Conservation (phyloP, 2,888 invertebrate genomes). For the Melolontha melolontha region DNA sequence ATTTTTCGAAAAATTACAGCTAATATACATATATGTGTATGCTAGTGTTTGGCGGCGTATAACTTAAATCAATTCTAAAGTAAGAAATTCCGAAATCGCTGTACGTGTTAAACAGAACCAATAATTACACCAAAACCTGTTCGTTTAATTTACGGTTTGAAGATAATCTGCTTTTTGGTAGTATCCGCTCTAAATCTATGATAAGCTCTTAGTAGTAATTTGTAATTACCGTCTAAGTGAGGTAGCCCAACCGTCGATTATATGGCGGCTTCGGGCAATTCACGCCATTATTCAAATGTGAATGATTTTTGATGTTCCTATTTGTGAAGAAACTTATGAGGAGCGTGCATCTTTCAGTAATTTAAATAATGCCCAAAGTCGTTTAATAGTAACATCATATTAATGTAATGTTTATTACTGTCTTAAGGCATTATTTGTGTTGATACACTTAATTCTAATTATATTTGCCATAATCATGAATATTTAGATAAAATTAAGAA, state of each 20-base stretch:
- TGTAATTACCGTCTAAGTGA: slow-evolving; percentile 25
- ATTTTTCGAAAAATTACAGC: slow-evolving; percentile 20
- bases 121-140: slow-evolving; percentile 32
- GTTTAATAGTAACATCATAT: too few species aligned
- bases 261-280: slow-evolving; percentile 11
- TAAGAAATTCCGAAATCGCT: slow-evolving; percentile 31
- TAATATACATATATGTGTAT: slow-evolving; percentile 10
- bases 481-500: too few species aligned
- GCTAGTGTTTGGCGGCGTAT: slow-evolving; percentile 7
- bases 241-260: slow-evolving; percentile 22
- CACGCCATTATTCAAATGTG: slow-evolving; percentile 19
- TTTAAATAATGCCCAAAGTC: too few species aligned
- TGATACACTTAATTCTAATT: too few species aligned
- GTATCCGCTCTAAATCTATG: slow-evolving; percentile 29
- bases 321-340: background rate
- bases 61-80: slow-evolving; percentile 33
- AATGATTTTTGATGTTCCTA: slow-evolving; percentile 5
- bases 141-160: slow-evolving; percentile 34
- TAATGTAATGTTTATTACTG: too few species aligned
- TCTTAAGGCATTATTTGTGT: too few species aligned
- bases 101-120: slow-evolving; percentile 30
- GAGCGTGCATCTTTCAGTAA: too few species aligned
- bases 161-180: slow-evolving; percentile 17
- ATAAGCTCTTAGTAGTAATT: slow-evolving; percentile 20
- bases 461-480: too few species aligned